phyloP scores from a whole-genome alignment of 2,113 vertebrate genomes.

The Anthoscopus minutus region DNA sequence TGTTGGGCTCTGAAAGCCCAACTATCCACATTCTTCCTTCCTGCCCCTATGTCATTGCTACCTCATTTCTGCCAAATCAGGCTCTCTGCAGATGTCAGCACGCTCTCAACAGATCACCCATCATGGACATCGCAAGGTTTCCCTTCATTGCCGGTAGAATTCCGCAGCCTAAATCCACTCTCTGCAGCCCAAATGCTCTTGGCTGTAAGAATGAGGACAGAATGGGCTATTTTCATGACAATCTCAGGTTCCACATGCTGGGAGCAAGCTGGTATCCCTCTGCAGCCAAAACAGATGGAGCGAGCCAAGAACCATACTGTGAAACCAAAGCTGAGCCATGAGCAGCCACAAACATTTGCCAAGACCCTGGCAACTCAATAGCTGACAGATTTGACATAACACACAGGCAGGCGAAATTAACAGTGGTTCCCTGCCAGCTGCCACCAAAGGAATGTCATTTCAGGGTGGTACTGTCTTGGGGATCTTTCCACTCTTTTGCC shows the following conservation, averaged over 20 bases:
- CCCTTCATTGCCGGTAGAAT: background rate
- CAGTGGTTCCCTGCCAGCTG: background rate
- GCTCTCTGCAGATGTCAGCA: background rate
- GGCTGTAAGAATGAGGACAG: background rate
- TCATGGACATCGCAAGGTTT: background rate
- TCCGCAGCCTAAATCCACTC: background rate
- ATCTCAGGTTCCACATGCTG: background rate
- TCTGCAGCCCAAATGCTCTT: background rate
- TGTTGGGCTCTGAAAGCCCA: background rate
- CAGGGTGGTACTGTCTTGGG: fast-evolving
- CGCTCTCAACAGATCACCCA: background rate
- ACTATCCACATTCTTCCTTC: background rate
- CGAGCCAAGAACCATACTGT: background rate
- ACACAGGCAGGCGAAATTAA: background rate
- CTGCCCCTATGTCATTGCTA: background rate
- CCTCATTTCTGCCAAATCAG: background rate
- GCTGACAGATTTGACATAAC: background rate
- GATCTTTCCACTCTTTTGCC: background rate
- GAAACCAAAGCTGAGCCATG: background rate
- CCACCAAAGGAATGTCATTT: background rate
- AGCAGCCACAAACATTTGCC: background rate
- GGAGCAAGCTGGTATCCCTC: background rate
- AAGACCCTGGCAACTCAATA: background rate
- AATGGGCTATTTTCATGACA: background rate
- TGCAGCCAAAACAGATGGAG: background rate